phyloP scores from a whole-genome alignment of 2,888 invertebrate species.

The Sepioteuthis lessoniana region DNA sequence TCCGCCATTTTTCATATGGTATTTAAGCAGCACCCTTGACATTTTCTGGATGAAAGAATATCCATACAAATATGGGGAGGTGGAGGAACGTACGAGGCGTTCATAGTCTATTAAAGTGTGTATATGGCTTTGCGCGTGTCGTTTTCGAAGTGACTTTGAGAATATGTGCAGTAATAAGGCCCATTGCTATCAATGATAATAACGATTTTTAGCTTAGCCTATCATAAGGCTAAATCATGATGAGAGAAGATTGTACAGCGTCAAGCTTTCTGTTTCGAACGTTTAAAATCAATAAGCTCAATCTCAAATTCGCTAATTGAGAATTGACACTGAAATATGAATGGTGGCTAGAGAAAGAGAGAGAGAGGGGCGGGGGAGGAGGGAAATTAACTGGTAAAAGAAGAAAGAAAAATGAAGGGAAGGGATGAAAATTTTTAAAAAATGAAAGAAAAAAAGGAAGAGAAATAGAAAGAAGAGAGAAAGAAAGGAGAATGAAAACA shows the following conservation, averaged over 20 bases:
- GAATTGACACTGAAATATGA: too few species aligned
- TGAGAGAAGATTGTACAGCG: background rate
- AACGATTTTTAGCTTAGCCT: background rate
- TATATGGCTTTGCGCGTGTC: background rate
- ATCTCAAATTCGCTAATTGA: too few species aligned
- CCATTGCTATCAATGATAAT: background rate
- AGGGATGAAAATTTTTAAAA: too few species aligned
- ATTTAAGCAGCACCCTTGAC: background rate
- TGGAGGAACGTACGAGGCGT: background rate
- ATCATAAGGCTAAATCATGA: background rate
- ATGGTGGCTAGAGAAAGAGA: too few species aligned
- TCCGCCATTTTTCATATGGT: conserved; percentile 33
- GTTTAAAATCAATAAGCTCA: too few species aligned
- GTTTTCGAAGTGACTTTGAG: background rate
- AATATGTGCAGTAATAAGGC: background rate
- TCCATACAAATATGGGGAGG: background rate
- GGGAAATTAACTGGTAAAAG: too few species aligned
- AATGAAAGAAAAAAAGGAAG: too few species aligned
- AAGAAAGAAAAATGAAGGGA: too few species aligned
- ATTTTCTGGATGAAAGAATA: background rate
- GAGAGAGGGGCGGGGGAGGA: too few species aligned
- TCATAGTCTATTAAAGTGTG: background rate
- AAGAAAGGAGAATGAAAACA: too few species aligned
- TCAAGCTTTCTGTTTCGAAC: background rate
- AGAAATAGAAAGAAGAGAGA: too few species aligned